phyloP scores from a whole-genome alignment of 2,888 invertebrate species.

The Spodoptera littoralis region DNA sequence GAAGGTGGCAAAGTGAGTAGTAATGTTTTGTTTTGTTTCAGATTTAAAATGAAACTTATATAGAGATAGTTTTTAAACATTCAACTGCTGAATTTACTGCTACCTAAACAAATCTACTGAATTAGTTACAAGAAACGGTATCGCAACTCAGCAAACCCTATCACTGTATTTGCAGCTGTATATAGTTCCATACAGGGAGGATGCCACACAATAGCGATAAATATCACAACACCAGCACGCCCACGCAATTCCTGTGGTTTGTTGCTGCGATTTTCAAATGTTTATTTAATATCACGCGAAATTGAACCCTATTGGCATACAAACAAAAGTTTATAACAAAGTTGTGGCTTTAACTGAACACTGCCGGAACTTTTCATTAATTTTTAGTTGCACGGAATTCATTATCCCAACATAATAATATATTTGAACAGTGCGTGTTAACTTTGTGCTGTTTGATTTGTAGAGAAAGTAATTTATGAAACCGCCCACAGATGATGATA shows the following conservation, averaged over 20 bases:
- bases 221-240: conserved; percentile 59
- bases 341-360: conserved; percentile 40
- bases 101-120: conserved; percentile 9
- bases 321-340: conserved; percentile 49
- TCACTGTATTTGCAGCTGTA: conserved; percentile 47
- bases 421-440: conserved; percentile 1
- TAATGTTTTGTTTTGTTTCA: not conserved
- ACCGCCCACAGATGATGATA: not conserved
- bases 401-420: no score
- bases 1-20: not conserved
- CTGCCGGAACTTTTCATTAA: conserved; percentile 27
- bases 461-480: conserved; percentile 5
- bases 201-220: conserved; percentile 56
- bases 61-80: no score
- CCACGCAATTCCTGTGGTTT: conserved; percentile 52
- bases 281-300: conserved; percentile 44
- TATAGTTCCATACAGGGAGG: conserved; percentile 44
- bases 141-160: conserved; percentile 49
- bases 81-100: conserved; percentile 7
- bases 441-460: not conserved
- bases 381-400: conserved; percentile 10
- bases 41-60: no score
- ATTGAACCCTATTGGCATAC: conserved; percentile 40
- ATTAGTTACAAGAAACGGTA: conserved; percentile 30
- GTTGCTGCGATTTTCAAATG: conserved; percentile 58